Percentiles rank a stretch among this genome's conserved stretches.
Conservation (phyloP, 2,888 invertebrate genomes). For the Torymus aiolomorphi region DNA sequence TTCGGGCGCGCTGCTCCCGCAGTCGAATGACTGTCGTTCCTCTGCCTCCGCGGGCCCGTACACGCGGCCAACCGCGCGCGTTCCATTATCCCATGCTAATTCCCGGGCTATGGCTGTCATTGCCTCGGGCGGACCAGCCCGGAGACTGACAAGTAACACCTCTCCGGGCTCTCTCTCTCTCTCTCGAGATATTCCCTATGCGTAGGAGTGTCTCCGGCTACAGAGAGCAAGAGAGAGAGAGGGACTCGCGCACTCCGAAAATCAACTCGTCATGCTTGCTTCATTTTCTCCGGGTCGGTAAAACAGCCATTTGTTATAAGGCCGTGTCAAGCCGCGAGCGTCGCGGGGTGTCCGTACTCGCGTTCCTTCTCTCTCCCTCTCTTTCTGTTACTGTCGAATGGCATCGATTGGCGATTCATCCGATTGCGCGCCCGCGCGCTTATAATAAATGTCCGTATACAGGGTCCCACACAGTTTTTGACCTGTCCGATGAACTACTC, state of each 20-base stretch:
- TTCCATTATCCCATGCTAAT: conserved; percentile 76
- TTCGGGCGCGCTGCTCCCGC: conserved; percentile 14
- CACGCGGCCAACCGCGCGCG: conserved; percentile 67
- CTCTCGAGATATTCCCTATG: conserved; percentile 35
- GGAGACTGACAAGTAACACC: conserved; percentile 75
- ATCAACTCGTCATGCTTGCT: conserved; percentile 75
- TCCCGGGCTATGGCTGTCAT: conserved; percentile 74
- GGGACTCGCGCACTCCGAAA: conserved; percentile 68
- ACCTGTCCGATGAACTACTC: conserved; percentile 43
- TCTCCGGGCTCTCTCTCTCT: conserved; percentile 62
- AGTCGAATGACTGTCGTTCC: conserved; percentile 48
- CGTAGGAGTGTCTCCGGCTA: conserved; percentile 60
- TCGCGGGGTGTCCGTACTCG: conserved; percentile 51
- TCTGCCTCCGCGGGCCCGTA: conserved; percentile 62
- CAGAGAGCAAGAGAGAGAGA: conserved; percentile 14
- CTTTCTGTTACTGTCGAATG: conserved; percentile 62
- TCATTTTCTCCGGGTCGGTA: conserved; percentile 75
- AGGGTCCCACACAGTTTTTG: conserved; percentile 42
- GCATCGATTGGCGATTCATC: conserved; percentile 75
- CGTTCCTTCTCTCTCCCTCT: conserved; percentile 43
- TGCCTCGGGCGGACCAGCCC: conserved; percentile 69
- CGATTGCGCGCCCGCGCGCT: conserved; percentile 64
- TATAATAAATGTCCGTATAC: conserved; percentile 68
- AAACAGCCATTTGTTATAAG: conserved; percentile 75
- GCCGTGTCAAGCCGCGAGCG: conserved; percentile 67